Conservation (phyloP, 2,113 vertebrate species). For the Callospermophilus lateralis region DNA sequence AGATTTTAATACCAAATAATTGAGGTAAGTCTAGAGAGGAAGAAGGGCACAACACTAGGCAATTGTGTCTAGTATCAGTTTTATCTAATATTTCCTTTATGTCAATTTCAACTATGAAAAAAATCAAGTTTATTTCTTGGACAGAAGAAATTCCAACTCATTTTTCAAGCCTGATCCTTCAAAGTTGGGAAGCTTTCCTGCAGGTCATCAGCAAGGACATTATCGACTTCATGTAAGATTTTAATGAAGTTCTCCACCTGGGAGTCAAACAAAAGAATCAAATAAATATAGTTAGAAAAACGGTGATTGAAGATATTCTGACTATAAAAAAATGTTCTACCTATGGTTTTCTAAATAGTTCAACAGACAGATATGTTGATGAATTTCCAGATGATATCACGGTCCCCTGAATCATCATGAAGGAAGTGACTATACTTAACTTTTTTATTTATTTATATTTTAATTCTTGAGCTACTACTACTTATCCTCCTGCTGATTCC, state of each 20-base stretch:
- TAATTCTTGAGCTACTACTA: not conserved
- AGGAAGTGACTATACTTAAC: not conserved
- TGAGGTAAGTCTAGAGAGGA: not conserved
- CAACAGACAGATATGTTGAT: not conserved
- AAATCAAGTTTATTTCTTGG: conserved; percentile 75
- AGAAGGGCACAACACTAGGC: not conserved
- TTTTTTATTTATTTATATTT: not conserved
- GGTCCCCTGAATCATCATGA: not conserved
- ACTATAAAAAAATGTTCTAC: conserved; percentile 1
- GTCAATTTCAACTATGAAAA: conserved; percentile 43
- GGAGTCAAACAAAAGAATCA: conserved; percentile 69
- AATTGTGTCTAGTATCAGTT: not conserved
- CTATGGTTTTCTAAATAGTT: not conserved
- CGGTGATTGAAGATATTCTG: not conserved
- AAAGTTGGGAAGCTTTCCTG: conserved; percentile 89
- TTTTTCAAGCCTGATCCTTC: conserved; percentile 80
- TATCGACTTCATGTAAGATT: conserved; percentile 91
- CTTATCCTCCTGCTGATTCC: not conserved
- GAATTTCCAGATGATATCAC: not conserved
- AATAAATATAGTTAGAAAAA: not conserved
- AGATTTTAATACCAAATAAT: not conserved
- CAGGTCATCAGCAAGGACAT: conserved; percentile 89
- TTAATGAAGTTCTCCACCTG: conserved; percentile 93
- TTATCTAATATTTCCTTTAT: not conserved
- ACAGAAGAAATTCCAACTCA: conserved; percentile 60